These are phyloP conservation scores for Ptychobarbus kaznakovi DNA, from an alignment of 2,797 vertebrate species.

Conservation along the genomic window DNA sequence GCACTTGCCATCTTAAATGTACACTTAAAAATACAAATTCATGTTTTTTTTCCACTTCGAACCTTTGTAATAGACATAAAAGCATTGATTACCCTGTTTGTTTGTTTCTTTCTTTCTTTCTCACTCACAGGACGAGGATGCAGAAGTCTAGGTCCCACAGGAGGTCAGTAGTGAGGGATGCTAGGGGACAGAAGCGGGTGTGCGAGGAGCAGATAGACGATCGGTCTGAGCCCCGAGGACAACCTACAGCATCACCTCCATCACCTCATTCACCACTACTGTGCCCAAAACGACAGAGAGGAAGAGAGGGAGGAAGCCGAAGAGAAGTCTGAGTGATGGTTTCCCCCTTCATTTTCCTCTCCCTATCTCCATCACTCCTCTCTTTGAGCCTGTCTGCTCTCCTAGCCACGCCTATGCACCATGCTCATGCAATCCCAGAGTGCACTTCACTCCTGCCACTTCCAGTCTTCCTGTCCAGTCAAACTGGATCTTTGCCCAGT, in stretches of 20 bases:
- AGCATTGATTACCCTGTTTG: not conserved
- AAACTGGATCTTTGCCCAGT: conserved; percentile 56
- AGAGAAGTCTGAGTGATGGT: conserved; percentile 52
- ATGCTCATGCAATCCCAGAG: conserved; percentile 76
- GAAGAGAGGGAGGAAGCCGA: conserved; percentile 63
- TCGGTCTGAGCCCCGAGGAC: conserved; percentile 75
- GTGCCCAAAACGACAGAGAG: conserved; percentile 64
- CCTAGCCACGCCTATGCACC: conserved; percentile 76
- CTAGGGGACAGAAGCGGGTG: conserved; percentile 76
- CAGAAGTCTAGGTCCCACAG: conserved; percentile 72
- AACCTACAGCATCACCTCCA: conserved; percentile 87
- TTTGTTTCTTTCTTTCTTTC: not conserved
- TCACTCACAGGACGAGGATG: conserved; percentile 69
- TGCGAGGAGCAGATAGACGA: conserved; percentile 81
- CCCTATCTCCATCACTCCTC: conserved; percentile 44
- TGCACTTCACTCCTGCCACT: conserved; percentile 72
- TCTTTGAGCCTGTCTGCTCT: conserved; percentile 56
- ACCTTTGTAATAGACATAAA: not conserved
- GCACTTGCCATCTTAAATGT: not conserved
- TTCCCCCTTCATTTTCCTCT: conserved; percentile 11
- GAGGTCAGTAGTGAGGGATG: conserved; percentile 85
- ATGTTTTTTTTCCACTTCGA: not conserved
- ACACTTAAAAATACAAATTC: not conserved
- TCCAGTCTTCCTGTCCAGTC: conserved; percentile 72
- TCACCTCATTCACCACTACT: conserved; percentile 86